Base-by-base conservation (phyloP, 2,113 vertebrate species). In the Hucho hucho region DNA sequence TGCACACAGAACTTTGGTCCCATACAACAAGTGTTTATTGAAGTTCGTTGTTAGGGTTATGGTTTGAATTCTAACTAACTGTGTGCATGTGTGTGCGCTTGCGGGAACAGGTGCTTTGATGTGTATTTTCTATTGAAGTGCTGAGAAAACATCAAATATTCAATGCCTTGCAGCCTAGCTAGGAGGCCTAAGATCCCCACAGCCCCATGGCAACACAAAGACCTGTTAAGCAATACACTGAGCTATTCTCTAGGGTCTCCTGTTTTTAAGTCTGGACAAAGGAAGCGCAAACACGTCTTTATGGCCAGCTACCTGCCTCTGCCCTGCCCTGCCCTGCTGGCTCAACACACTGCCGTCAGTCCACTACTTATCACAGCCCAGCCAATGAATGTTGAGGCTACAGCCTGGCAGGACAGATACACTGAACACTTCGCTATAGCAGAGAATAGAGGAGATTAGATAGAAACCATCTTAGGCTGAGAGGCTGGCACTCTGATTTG, bases 251-350 rank as follows among this genome's bases (percentile, higher is more conserved):
- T 24, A 16, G 22, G 24, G 69, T 76, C 13, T 43, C 64, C 46
- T 37, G 26, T 37, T 43, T 43, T 18, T 18, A 53, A 53, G 49
- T 56, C 49, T 37, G 26, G 69, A 77, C 43, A 65, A 64, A 77
- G 61, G 63, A 37, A 72, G 43, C 7, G 3, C 22, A 64, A 65
- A 43, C 28, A 11, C 37, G 11, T 43, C 37, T 43, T 11, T 43
- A 43, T 43, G 37, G 9, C 37, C 37, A 59, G 63, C 7, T 29
- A 37, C 32, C 28, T 61, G 37, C 32, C 32, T 63, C 26, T n/a
- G 6, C 47, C 13, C 12, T 46, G 6, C 47, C 13, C 12, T 46
- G 47, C 7, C 20, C 37, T 43, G 2, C 37, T 43, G 7, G 18
- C 18, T 14, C 47, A 53, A 53, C 49, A 53, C 49, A 16, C 49